Conservation (phyloP, 2,888 invertebrate species). For the Oasisia sp. region DNA sequence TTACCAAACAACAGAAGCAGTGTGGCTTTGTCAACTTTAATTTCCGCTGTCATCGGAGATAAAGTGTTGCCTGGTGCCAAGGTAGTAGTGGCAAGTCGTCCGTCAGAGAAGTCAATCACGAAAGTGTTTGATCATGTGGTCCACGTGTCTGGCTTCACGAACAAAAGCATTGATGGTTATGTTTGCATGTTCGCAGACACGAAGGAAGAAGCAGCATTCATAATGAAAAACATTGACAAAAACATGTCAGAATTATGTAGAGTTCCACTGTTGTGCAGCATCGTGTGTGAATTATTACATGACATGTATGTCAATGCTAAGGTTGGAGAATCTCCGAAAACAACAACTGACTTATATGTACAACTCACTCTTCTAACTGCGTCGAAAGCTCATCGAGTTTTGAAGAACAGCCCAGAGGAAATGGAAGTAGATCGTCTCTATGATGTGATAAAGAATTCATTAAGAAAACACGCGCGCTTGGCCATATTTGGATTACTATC, state of each 20-base stretch:
- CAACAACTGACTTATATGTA: background rate
- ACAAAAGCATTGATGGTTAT: background rate
- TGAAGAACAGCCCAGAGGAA: background rate
- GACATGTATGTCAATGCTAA: background rate
- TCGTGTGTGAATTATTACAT: background rate
- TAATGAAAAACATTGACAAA: background rate
- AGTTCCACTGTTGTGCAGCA: background rate
- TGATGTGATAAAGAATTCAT: background rate
- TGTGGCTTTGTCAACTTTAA: background rate
- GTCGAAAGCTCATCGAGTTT: background rate
- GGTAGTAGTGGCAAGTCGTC: background rate
- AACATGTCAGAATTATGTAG: background rate
- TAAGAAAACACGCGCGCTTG: background rate
- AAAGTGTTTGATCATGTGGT: background rate
- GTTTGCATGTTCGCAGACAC: background rate
- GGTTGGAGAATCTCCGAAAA: background rate
- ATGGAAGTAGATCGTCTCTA: background rate
- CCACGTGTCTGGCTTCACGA: background rate
- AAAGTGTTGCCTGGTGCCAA: background rate
- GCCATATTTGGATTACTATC: background rate
- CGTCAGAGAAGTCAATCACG: background rate
- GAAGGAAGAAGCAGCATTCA: background rate
- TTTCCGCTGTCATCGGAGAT: background rate
- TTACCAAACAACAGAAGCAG: background rate
- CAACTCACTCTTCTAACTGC: background rate